Conservation (phyloP, 2,113 vertebrate species). For the Vicugna pacos region DNA sequence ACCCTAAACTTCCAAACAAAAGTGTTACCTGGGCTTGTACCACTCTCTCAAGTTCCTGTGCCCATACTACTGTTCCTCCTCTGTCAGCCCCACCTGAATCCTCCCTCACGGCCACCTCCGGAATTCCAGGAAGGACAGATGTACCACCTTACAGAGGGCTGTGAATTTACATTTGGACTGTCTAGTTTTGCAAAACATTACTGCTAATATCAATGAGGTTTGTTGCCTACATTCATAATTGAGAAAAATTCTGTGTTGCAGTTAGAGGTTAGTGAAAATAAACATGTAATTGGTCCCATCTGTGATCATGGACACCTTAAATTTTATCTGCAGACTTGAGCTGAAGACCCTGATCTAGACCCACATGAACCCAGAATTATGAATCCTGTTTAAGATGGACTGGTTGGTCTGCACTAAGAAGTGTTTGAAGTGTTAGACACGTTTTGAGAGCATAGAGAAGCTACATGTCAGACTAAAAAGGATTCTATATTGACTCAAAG, state of each 20-base stretch:
- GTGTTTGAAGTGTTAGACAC: neutral
- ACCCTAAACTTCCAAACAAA: neutral
- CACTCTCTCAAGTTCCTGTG: neutral
- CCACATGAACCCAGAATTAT: neutral
- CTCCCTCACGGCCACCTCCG: rapidly evolving
- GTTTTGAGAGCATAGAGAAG: neutral
- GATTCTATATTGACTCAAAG: neutral
- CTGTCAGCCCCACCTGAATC: neutral
- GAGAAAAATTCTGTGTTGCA: neutral
- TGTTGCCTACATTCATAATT: neutral
- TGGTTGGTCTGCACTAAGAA: neutral
- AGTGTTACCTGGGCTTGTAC: neutral
- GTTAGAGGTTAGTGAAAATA: neutral
- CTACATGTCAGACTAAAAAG: neutral
- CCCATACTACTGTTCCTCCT: neutral
- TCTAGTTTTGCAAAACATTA: neutral
- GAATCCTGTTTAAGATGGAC: neutral
- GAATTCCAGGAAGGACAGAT: neutral
- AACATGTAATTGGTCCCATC: neutral
- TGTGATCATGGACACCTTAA: neutral
- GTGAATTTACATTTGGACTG: neutral
- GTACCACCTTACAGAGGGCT: neutral
- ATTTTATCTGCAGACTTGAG: neutral
- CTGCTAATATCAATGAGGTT: neutral
- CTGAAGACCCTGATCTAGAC: neutral